phyloP scores from a whole-genome alignment of 2,113 vertebrate genomes.

The Tachuris rubrigastra region DNA sequence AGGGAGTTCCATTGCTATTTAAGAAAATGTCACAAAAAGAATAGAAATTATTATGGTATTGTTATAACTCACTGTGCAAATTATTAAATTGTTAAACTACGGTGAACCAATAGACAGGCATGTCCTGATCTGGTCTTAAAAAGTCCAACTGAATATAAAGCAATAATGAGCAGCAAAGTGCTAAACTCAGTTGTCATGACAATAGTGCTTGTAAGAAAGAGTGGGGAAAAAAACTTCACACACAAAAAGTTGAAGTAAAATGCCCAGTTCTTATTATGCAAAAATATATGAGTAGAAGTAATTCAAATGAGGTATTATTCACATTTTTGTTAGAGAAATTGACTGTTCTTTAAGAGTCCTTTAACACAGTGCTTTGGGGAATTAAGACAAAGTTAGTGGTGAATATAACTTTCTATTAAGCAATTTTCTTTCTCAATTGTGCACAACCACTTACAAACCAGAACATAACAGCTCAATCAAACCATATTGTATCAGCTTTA shows the following conservation, averaged over 20 bases:
- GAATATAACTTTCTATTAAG: constrained; percentile 67
- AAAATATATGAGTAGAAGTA: constrained; percentile 36
- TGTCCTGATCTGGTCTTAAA: background rate
- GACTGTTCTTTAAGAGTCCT: constrained; percentile 23
- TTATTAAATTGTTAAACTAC: background rate
- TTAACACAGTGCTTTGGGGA: constrained; percentile 47
- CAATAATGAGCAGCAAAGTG: background rate
- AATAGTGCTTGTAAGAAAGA: background rate
- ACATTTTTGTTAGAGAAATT: constrained; percentile 7
- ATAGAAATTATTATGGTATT: background rate
- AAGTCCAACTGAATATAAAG: background rate
- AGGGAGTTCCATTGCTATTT: background rate
- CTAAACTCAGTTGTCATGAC: background rate
- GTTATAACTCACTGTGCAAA: background rate
- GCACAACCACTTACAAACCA: constrained; percentile 50
- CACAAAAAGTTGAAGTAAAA: background rate
- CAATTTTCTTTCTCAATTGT: constrained; percentile 46
- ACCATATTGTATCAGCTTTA: constrained; percentile 48
- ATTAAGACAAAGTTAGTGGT: constrained; percentile 67
- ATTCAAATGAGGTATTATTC: constrained; percentile 30
- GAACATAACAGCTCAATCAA: constrained; percentile 70
- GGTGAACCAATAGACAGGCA: background rate
- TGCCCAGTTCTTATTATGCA: background rate
- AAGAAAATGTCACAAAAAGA: background rate
- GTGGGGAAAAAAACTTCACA: background rate